A percentile compares a stretch with the other conserved stretches of the same genome.
Conservation (phyloP, 1,140 invertebrate genomes). For the Arion vulgaris region DNA sequence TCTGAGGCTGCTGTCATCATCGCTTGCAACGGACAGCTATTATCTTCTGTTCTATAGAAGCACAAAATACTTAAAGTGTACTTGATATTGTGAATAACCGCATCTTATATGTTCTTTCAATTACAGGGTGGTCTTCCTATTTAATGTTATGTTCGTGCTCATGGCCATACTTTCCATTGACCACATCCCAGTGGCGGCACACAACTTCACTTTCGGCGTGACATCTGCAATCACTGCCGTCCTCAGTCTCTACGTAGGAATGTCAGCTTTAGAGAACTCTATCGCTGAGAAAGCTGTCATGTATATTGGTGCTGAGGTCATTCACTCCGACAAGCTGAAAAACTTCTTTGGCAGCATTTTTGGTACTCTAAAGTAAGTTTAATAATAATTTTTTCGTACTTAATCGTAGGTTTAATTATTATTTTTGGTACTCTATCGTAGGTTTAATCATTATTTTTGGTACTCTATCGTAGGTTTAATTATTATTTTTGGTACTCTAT, state of each 20-base stretch:
- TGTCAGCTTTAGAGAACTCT: conserved; percentile 56
- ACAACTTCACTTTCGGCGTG: conserved; percentile 59
- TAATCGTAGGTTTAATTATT: too few relatives aligned
- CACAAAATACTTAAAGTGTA: too few relatives aligned
- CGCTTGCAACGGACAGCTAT: too few relatives aligned
- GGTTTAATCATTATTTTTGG: too few relatives aligned
- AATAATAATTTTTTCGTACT: too few relatives aligned
- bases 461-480: too few relatives aligned
- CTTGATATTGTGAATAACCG: too few relatives aligned
- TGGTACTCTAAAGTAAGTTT: conserved; percentile 35
- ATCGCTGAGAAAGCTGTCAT: conserved; percentile 60
- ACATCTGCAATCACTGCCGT: conserved; percentile 45
- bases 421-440: too few relatives aligned
- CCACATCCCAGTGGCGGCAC: conserved; percentile 49
- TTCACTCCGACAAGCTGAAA: conserved; percentile 47
- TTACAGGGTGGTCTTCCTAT: conserved; percentile 51
- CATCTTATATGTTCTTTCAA: too few relatives aligned
- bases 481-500: too few relatives aligned
- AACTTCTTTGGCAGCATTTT: conserved; percentile 28
- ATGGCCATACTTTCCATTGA: conserved; percentile 54
- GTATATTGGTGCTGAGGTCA: conserved; percentile 53
- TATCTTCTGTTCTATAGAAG: too few relatives aligned
- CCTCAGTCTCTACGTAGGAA: conserved; percentile 49
- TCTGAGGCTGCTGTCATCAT: too few relatives aligned
- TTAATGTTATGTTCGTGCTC: conserved; percentile 51